These are phyloP conservation scores for Euphonia xanthogaster DNA, from an alignment of 2,797 vertebrate genomes.

Conservation along the genomic window DNA sequence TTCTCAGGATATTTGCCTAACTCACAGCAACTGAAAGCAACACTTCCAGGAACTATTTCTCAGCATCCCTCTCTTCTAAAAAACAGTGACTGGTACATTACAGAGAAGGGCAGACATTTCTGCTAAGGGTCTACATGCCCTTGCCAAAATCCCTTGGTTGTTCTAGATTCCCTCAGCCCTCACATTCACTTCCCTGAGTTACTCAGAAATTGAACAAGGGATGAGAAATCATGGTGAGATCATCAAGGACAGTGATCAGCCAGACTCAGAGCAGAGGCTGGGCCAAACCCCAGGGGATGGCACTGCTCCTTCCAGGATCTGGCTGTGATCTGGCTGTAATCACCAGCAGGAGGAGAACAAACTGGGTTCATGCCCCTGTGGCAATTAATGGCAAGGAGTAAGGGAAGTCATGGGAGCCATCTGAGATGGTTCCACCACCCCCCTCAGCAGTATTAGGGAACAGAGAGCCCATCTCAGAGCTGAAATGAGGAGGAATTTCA, in stretches of 20 bases:
- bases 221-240: neutral
- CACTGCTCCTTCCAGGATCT: neutral
- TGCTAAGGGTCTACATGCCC: accelerated
- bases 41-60: neutral
- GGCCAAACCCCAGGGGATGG: neutral
- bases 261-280: neutral
- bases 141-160: neutral
- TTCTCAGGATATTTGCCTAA: neutral
- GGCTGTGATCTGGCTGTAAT: neutral
- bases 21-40: neutral
- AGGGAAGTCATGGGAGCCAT: neutral
- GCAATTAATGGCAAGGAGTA: neutral
- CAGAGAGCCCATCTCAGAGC: neutral
- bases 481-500: neutral
- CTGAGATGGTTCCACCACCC: neutral
- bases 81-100: neutral
- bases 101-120: neutral
- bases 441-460: neutral
- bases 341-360: neutral
- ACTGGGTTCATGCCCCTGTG: neutral
- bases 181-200: neutral
- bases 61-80: neutral
- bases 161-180: neutral
- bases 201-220: neutral
- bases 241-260: neutral